Percentiles rank a stretch among this genome's conserved stretches.
phyloP scores from a whole-genome alignment of 2,797 vertebrate species.

The Sphenopsis melanotis region DNA sequence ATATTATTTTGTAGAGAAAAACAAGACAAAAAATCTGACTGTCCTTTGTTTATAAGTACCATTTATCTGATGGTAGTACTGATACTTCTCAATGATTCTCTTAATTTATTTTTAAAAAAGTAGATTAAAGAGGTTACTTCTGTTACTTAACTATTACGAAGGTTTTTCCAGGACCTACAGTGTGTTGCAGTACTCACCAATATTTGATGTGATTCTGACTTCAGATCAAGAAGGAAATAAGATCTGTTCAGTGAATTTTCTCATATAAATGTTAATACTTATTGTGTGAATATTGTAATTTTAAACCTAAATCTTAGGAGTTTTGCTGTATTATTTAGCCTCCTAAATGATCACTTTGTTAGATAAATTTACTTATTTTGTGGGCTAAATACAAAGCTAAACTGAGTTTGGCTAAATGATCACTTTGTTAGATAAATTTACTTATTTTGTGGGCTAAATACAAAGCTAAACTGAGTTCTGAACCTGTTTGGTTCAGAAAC shows the following conservation, averaged over 20 bases:
- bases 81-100: neutral
- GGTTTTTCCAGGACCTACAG: neutral
- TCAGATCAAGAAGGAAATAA: neutral
- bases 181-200: neutral
- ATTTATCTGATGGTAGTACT: neutral
- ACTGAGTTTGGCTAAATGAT: neutral
- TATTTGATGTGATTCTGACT: neutral
- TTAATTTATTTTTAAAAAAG: neutral
- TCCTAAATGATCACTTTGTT: neutral
- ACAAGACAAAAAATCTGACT: neutral
- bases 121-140: neutral
- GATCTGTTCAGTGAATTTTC: neutral
- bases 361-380: neutral
- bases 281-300: neutral
- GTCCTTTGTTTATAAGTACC: neutral
- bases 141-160: neutral
- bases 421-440: neutral
- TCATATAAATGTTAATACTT: neutral
- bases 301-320: neutral
- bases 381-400: neutral
- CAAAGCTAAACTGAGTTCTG: neutral
- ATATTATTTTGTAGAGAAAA: neutral
- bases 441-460: neutral
- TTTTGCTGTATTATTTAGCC: neutral
- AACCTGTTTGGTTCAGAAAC: neutral